A percentile compares a stretch with the other conserved stretches of the same genome.
Conservation (phyloP, 2,797 vertebrate species). For the Craterocephalus amniculus region DNA sequence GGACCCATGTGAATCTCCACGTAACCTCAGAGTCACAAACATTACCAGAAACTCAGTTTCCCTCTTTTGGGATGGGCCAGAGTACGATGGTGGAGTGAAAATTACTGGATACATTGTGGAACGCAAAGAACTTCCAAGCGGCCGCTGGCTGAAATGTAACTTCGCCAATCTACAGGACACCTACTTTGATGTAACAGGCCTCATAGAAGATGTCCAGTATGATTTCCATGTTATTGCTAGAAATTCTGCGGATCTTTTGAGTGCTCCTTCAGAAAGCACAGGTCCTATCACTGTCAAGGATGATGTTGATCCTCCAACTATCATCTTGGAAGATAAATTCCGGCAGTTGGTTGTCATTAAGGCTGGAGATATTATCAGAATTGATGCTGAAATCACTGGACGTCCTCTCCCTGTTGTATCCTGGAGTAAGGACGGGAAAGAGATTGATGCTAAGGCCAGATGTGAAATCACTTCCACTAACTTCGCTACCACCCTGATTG, state of each 20-base stretch:
- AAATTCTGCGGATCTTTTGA: conserved; percentile 93
- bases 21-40: conserved; percentile 93
- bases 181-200: conserved; percentile 93
- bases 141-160: conserved; percentile 98
- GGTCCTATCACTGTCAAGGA: conserved; percentile 96
- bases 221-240: conserved; percentile 96
- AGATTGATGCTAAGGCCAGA: conserved; percentile 93
- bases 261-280: conserved; percentile 91
- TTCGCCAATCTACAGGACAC: conserved; percentile 95
- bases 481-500: conserved; percentile 85
- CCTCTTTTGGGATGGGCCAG: conserved; percentile 92
- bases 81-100: conserved; percentile 92
- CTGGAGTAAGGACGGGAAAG: conserved; percentile 95
- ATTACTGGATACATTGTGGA: conserved; percentile 97
- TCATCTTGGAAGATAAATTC: conserved; percentile 93
- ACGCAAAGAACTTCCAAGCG: conserved; percentile 91
- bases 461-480: conserved; percentile 93
- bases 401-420: conserved; percentile 93
- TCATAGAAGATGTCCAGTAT: conserved; percentile 95
- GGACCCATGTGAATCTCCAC: conserved; percentile 95
- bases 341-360: conserved; percentile 91
- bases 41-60: conserved; percentile 96
- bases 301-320: conserved; percentile 94
- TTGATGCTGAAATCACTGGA: conserved; percentile 93
- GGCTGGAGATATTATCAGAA: conserved; percentile 93